Evolutionary conservation across 2,888 invertebrate species (phyloP), one percentile per base, ranked within the genome.

Genomic region (Beris morrisii): DNA sequence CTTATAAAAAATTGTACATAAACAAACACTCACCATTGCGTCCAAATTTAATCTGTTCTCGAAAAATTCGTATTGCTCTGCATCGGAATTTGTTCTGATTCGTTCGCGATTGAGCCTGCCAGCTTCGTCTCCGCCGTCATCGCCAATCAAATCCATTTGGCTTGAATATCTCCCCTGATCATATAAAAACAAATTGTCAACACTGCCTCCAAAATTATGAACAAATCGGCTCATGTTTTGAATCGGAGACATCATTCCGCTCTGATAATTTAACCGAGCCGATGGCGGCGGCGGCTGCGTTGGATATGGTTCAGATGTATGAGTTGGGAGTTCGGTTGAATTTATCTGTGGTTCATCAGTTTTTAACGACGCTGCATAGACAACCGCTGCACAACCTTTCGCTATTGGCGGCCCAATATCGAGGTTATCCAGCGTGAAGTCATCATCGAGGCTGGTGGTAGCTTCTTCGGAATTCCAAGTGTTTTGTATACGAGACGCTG

Each of bases 341-440:
- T n/a, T 30, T 5, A 4, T 43, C 1, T 56, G n/a, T 4, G 2
- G 50, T 31, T 69, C 45, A n/a, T 67, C 67, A 32, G 71, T 70
- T 70, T 83, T 84, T 59, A 85, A 80, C 66, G 83, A 83, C 1
- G 90, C 90, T 4, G 88, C 85, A 77, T 92, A 91, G 1, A 93
- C 91, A 32, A 90, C 91, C 31, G 91, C 92, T 71, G 89, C 90
- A 75, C 91, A 89, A 13, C 93, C 93, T 78, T 92, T 91, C 5
- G 88, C 91, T 72, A 93, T 88, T 2, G 87, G 83, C 45, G 86
- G 84, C 0, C 90, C 91, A 71, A 92, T 83, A 66, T 84, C 83
- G 67, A 91, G 82, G 73, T 88, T 83, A 57, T 85, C 82, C 54
- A 90, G 79, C 57, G 80, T 81, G 7, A 85, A 78, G n/a, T 81